Percentiles rank a stretch among this genome's conserved stretches.
These are phyloP conservation scores for Burhinus bistriatus DNA, from an alignment of 2,113 vertebrate species.

Conservation along the genomic window DNA sequence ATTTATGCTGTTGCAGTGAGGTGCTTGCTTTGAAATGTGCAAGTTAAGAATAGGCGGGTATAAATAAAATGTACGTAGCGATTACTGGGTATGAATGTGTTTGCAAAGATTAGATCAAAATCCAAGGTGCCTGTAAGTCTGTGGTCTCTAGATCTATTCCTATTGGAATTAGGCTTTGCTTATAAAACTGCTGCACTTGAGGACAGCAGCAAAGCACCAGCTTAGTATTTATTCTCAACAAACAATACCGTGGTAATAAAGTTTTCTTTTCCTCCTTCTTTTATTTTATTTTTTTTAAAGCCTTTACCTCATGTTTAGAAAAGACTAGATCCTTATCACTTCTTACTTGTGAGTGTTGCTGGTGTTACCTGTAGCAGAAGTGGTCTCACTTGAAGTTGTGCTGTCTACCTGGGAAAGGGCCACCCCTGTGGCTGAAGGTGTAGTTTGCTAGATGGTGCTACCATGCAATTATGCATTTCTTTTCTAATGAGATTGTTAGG, in stretches of 20 bases:
- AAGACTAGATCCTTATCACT: accelerated
- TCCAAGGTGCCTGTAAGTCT: background rate
- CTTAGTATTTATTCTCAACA: background rate
- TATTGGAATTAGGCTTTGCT: background rate
- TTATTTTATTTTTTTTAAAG: background rate
- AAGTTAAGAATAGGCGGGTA: background rate
- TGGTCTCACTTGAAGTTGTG: background rate
- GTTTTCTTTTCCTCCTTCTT: background rate
- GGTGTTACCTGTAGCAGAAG: background rate
- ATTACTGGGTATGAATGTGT: background rate
- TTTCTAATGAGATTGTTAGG: constrained; percentile 66
- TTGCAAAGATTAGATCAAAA: background rate
- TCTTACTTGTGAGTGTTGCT: background rate
- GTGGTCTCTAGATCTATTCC: background rate
- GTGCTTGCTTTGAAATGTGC: background rate
- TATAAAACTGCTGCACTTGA: background rate
- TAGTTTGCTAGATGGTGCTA: constrained; percentile 29
- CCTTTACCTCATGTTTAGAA: background rate
- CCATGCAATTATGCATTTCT: constrained; percentile 55
- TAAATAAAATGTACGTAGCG: accelerated
- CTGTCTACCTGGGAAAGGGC: background rate
- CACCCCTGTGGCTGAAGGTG: constrained; percentile 34
- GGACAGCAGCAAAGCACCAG: background rate
- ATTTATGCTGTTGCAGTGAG: background rate
- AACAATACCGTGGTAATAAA: background rate